Base-by-base conservation (phyloP, 2,113 vertebrate genomes). In the Ellobius talpinus region DNA sequence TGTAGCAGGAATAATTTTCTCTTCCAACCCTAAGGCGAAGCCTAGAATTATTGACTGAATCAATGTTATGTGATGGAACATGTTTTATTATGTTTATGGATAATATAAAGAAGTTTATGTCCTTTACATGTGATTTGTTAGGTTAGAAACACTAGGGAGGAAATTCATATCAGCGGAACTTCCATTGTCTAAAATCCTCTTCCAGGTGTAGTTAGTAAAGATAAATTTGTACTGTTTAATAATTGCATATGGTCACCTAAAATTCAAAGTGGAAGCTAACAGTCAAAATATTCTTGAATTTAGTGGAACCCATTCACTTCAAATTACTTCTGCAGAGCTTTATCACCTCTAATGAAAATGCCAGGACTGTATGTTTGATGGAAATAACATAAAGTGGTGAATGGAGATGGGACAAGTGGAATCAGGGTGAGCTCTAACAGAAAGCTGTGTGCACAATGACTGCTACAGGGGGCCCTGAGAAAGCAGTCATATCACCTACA, bases 1-100 rank as follows among this genome's bases (percentile, higher is more conserved):
- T 98, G 97, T 97, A 99, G 98, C 97, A 98, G 98, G 97, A 98
- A 98, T 98, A 98, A 98, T 99, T 98, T 98, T 98, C 97, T 98
- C 97, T 97, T 98, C 93, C 97, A 97, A 93, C 97, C 98, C 98
- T 98, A 95, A 97, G 98, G 99, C 98, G 93, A 98, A 98, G 96
- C 63, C 94, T 97, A 97, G 98, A 98, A 98, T 98, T 99, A 99
- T 96, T 98, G 98, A 98, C 98, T 98, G 98, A 98, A 97, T 97
- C 97, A 98, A 97, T 98, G 97, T 97, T 98, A 98, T 93, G 96
- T 98, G 95, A 84, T 98, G 33, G 96, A 98, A 98, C 96, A 96
- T 98, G 98, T 98, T 98, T 98, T 98, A 98, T 97, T 98, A 97
- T 98, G 98, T 98, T 98, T 98, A 99, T 98, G 96, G 98, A 98